Evolutionary conservation across 1,140 invertebrate genomes (phyloP).

Genomic region (Druon quercuslanigerum): DNA sequence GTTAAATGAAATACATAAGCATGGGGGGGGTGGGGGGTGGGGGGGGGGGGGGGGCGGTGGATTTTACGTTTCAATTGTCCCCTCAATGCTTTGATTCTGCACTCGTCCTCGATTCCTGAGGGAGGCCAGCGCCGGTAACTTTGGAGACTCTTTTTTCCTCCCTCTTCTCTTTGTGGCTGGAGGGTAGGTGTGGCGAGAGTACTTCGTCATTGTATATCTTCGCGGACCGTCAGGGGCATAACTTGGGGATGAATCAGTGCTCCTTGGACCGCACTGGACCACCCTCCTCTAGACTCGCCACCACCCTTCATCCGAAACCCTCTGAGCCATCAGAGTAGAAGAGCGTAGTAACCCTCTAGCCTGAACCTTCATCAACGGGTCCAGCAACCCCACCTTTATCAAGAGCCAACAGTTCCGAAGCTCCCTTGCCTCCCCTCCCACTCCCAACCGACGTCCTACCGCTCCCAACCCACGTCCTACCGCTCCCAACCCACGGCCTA

Average conservation of each 20-base stretch:
- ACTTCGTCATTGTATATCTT: constrained; percentile 70
- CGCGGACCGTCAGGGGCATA: constrained; percentile 66
- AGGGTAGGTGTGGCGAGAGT: constrained; percentile 53
- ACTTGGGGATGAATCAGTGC: constrained; percentile 74
- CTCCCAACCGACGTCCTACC: constrained; percentile 41
- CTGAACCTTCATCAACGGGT: constrained; percentile 76
- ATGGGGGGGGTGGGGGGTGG: no score
- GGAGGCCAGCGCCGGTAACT: not conserved
- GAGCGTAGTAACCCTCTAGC: constrained; percentile 72
- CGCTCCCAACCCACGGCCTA: constrained; percentile 48
- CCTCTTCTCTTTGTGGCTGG: constrained; percentile 13
- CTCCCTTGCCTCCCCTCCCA: constrained; percentile 49
- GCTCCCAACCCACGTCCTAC: constrained; percentile 32
- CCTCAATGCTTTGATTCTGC: no score
- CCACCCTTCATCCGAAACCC: constrained; percentile 55
- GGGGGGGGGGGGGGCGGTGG: no score
- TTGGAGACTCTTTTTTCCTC: constrained; percentile 13
- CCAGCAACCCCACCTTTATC: constrained; percentile 75
- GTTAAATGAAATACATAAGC: no score
- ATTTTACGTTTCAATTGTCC: no score
- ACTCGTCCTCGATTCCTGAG: no score
- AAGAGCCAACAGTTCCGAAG: constrained; percentile 70
- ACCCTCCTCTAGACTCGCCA: constrained; percentile 44
- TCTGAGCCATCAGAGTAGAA: constrained; percentile 70
- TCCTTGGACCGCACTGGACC: constrained; percentile 71